Base-by-base conservation (phyloP, 2,797 vertebrate genomes). In the Champsocephalus gunnari region DNA sequence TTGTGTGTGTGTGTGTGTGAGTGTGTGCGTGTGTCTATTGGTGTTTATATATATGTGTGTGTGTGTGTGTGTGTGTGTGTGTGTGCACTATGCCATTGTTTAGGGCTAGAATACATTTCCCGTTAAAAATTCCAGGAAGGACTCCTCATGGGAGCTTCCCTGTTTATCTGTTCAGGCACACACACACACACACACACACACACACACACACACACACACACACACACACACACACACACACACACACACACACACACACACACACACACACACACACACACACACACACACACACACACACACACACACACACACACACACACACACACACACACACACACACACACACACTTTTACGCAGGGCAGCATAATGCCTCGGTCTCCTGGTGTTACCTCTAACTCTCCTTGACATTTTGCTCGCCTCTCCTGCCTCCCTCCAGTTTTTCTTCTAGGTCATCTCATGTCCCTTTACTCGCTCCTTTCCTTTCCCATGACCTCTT, bases 41-140 rank as follows among this genome's bases (percentile, higher is more conserved):
- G 19, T 54, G 21, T 21, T 21, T 21, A 21, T 21, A 21, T 21
- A 21, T 72, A 32, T 57, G 0, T 38, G 13, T 56, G 28, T 44
- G 13, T 68, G 76, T 60, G 55, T 34, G 57, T 41, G 66, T 64
- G 49, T 59, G 9, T 58, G 58, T 45, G 60, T 41, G 69, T 59
- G 48, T 11, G 44, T 65, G 76, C 66, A 70, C 76, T 76, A 73
- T 12, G n/a, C 88, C 73, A 91, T 93, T 93, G 92, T 93, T 92
- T 86, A 70, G 75, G 8, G 45, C 80, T 59, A 83, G 72, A 87
- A 88, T 83, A 85, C 53, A 87, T 92, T 93, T 93, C 92, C 91
- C 90, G 88, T 90, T 84, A 58, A 82, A 87, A 91, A 89, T 92
- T 93, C 87, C 92, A 92, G 90, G 90, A 91, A 87, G 83, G 89